Conservation (phyloP, 2,797 vertebrate species). For the Sparus aurata region DNA sequence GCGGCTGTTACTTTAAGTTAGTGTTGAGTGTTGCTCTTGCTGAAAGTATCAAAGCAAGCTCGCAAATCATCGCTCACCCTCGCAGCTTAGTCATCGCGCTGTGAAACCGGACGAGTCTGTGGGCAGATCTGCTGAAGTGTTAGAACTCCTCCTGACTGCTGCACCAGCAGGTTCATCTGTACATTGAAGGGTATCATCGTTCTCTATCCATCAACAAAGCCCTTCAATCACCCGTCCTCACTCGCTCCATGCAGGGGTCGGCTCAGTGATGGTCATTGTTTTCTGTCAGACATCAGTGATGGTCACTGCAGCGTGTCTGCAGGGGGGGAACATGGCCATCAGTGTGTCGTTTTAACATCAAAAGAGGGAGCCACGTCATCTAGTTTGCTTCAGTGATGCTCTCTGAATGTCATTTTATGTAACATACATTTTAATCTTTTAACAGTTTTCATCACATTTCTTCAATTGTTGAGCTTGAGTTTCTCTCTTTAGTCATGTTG, state of each 20-base stretch:
- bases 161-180: conserved; percentile 28
- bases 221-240: conserved; percentile 7
- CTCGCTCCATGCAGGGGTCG: neutral
- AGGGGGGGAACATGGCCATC: conserved; percentile 1
- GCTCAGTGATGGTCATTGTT: conserved; percentile 22
- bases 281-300: conserved; percentile 12
- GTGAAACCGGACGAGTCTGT: conserved; percentile 51
- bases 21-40: conserved; percentile 17
- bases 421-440: no score
- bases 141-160: conserved; percentile 42
- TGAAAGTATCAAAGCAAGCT: conserved; percentile 29
- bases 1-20: neutral
- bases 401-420: neutral
- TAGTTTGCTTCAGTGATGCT: conserved; percentile 19
- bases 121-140: conserved; percentile 57
- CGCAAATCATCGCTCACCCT: conserved; percentile 47
- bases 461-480: neutral
- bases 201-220: conserved; percentile 14
- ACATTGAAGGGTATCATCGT: conserved; percentile 11
- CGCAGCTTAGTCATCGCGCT: conserved; percentile 49
- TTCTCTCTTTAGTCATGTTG: neutral
- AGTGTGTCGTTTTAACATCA: conserved; percentile 65
- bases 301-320: conserved; percentile 46
- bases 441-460: neutral
- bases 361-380: conserved; percentile 54